Evolutionary conservation across 2,113 vertebrate species (phyloP), one percentile per base, ranked within the genome.

Genomic region (Tupaia chinensis): DNA sequence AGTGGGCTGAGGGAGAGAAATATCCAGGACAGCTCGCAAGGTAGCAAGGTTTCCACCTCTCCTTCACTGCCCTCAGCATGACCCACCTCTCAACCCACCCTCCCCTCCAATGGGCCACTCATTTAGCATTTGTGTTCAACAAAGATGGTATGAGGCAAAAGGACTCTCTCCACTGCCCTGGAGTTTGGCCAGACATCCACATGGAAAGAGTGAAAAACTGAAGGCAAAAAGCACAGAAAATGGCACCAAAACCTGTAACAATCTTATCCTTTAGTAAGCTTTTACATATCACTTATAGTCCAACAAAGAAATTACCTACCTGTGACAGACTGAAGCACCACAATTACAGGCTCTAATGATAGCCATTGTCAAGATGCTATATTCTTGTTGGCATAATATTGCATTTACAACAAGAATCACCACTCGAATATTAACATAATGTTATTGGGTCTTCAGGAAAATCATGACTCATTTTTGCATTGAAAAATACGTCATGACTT

Each of bases 361-460:
- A 89, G 29, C 25, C 56, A 53, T 72, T 77, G 32, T 73, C 19
- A 77, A 87, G 61, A 13, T 44, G 72, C 9, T 68, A 34, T 74
- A 69, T n/a, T 32, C 32, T 93, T 84, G 70, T 85, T 86, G 79
- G 92, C 92, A 84, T 53, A 84, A 74, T 27, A 79, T 11, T 83
- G 76, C 44, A 66, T 61, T 91, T 95, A 79, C 22, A 95, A 76
- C 9, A 91, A 92, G 56, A 94, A 93, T 92, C 53, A 56, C 96
- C 90, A 89, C 68, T 54, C 63, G 77, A 94, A 94, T 94, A 92
- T 80, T 95, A 93, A 34, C 60, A 95, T 60, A 91, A 86, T 63
- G 54, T 93, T 91, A 44, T 44, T 44, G 44, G 44, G 44, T 44
- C 44, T 44, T 44, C 44, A 5, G 5, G 44, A 44, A 44, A 44